Base-by-base conservation (phyloP, 2,888 invertebrate genomes). In the Dolomedes plantarius region DNA sequence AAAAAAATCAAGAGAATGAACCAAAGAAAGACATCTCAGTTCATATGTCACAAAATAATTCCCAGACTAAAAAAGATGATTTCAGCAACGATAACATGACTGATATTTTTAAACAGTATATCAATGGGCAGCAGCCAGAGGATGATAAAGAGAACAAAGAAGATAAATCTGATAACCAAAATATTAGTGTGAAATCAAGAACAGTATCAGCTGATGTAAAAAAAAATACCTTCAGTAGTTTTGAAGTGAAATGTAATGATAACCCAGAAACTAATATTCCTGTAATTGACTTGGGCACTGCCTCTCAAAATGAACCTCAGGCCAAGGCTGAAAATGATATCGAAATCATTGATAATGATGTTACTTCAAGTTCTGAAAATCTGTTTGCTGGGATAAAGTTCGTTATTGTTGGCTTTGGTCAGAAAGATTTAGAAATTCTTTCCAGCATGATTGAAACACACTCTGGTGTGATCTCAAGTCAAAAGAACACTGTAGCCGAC, bases 401-500 rank as follows among this genome's bases (percentile, higher is more conserved):
- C 87, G 88, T 90, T 31, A 89, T 91, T 46, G 89, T 90, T 80
- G 92, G 92, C 0, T 91, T 92, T 89, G 90, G 90, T 39, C 90
- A 90, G 1, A 91, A 91, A 27, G 89, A 89, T 11, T 88, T 88
- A 0, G 88, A 89, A n/a, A 89, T 90, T 6, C 87, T 92, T 11
- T 88, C 89, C 13, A 88, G 88, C 6, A 89, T 90, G 64, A 90
- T 92, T 9, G 87, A 87, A 74, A 91, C 92, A 69, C 92, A 92
- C 86, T 91, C 90, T 88, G 95, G 95, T 32, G 91, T 91, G 28
- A 71, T 80, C 23, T 68, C 31, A 89, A 89, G 94, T 0, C 93
- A 93, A 0, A 90, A 92, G 0, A 90, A 90, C 27, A 91, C 90
- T n/a, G 93, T 92, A 72, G 90, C 91, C 23, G 94, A 50, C 0